Evolutionary conservation across 2,113 vertebrate genomes (phyloP).

Genomic region (Carettochelys insculpta): DNA sequence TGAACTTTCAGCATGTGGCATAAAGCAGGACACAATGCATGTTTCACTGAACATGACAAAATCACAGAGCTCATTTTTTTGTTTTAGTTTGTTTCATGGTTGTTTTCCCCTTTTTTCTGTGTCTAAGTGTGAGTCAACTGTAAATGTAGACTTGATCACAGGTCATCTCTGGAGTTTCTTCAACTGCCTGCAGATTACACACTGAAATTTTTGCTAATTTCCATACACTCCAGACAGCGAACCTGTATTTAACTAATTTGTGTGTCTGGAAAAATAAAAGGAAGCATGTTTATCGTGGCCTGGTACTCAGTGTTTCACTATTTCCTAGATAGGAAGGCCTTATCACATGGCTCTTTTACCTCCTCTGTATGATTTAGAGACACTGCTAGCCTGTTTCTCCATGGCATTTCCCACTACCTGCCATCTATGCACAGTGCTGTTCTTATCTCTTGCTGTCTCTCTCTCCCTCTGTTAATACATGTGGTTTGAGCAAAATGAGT

Average conservation of each 20-base stretch:
- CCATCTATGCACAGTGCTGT: no score
- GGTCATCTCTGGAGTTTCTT: background rate
- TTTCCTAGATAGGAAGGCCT: background rate
- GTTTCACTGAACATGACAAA: background rate
- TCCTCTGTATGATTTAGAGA: background rate
- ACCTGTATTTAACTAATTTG: background rate
- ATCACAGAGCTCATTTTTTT: background rate
- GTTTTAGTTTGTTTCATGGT: background rate
- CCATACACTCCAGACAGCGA: background rate
- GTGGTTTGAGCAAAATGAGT: background rate
- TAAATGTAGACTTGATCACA: background rate
- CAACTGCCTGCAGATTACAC: background rate
- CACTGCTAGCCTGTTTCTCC: background rate
- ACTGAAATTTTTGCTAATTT: background rate
- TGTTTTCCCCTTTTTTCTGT: accelerated
- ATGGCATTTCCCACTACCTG: no score
- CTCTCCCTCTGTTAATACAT: no score
- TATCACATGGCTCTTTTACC: background rate
- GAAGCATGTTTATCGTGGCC: accelerated
- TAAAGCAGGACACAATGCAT: background rate
- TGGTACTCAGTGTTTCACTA: background rate
- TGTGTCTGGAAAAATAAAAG: background rate
- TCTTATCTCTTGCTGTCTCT: no score
- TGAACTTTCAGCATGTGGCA: background rate
- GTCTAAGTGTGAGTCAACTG: background rate